Conservation (phyloP, 1,140 invertebrate species). For the Wiebesia pumilae region DNA sequence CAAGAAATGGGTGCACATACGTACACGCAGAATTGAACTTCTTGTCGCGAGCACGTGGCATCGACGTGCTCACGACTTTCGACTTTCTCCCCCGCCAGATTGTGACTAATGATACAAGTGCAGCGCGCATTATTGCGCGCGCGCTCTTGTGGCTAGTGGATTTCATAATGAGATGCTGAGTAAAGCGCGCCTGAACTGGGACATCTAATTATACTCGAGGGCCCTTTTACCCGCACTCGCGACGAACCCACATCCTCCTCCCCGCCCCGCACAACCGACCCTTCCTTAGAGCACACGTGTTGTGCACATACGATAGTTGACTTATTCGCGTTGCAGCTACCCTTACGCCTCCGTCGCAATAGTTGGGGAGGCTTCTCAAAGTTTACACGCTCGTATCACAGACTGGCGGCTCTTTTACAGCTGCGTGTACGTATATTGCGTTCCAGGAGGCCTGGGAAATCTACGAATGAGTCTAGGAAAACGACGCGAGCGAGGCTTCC, state of each 20-base stretch:
- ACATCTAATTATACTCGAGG: constrained; percentile 58
- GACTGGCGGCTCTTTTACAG: no score
- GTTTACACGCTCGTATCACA: neutral
- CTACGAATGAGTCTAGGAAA: no score
- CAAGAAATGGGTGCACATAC: neutral
- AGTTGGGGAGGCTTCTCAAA: neutral
- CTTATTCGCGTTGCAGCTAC: neutral
- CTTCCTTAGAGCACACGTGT: neutral
- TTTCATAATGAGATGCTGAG: constrained; percentile 5
- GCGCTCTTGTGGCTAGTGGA: neutral
- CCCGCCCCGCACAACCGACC: no score
- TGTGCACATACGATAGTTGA: neutral
- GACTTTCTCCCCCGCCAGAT: neutral
- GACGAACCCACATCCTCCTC: neutral
- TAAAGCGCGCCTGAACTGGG: neutral
- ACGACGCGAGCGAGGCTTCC: no score
- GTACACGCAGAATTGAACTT: neutral
- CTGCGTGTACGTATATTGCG: no score
- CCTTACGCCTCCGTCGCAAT: neutral
- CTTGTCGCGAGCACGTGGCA: no score
- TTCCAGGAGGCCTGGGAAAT: no score
- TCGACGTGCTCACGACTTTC: neutral
- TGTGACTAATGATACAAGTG: neutral
- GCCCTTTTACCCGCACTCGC: neutral
- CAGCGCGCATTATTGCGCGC: neutral